Conservation (phyloP, 2,797 vertebrate genomes). For the Sciaenops ocellatus region DNA sequence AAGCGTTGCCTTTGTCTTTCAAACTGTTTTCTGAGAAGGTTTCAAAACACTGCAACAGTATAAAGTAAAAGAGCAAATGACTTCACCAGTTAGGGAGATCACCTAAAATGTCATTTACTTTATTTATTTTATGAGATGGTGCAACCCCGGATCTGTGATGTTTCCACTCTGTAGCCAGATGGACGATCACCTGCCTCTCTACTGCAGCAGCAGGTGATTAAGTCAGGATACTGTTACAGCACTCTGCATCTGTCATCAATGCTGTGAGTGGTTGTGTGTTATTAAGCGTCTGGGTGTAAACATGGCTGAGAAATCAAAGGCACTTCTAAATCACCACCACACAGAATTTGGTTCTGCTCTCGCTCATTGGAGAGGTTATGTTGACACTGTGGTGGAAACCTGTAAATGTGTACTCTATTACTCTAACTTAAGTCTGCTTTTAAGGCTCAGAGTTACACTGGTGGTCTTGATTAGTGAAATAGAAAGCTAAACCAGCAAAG, state of each 20-base stretch:
- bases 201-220: constrained; percentile 67
- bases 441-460: background rate
- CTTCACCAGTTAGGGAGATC: background rate
- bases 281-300: constrained; percentile 71
- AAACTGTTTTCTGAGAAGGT: background rate
- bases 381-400: background rate
- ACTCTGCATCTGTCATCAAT: constrained; percentile 58
- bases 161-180: constrained; percentile 63
- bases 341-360: constrained; percentile 47
- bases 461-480: background rate
- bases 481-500: background rate
- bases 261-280: constrained; percentile 67
- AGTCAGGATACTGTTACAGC: constrained; percentile 68
- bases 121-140: background rate
- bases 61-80: background rate
- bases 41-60: background rate
- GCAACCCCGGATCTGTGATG: constrained; percentile 26
- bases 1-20: background rate
- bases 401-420: background rate
- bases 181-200: constrained; percentile 64
- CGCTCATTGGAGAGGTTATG: background rate
- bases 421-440: background rate
- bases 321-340: constrained; percentile 55
- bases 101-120: background rate
- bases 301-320: constrained; percentile 83